Evolutionary conservation across 2,888 invertebrate genomes (phyloP).

Genomic region (Alsophila aescularia): DNA sequence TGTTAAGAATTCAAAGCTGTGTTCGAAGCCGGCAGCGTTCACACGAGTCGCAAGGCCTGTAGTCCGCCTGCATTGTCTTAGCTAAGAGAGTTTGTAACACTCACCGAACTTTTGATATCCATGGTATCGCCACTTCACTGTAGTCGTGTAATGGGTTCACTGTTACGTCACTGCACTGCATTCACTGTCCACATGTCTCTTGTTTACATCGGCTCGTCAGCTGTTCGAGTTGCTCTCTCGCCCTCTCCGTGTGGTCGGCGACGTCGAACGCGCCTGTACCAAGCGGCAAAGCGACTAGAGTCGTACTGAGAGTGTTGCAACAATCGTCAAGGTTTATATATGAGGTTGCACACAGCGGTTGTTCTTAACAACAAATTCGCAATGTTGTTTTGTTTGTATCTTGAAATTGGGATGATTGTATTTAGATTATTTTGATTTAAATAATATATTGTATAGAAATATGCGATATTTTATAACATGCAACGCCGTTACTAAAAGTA

Average conservation of each 20-base stretch:
- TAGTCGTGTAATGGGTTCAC: conserved; percentile 61
- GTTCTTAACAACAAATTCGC: conserved; percentile 54
- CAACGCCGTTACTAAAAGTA: too few species aligned
- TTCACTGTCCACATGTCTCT: conserved; percentile 79
- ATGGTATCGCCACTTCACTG: conserved; percentile 43
- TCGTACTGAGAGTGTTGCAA: conserved; percentile 84
- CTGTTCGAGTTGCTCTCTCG: conserved; percentile 77
- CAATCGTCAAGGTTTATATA: conserved; percentile 80
- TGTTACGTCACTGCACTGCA: conserved; percentile 81
- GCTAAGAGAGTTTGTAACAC: conserved; percentile 51
- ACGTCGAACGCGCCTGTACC: conserved; percentile 75
- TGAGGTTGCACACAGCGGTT: conserved; percentile 67
- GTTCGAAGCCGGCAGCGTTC: conserved; percentile 30
- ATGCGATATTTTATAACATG: too few species aligned
- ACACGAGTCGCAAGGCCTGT: conserved; percentile 36
- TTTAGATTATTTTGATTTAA: too few species aligned
- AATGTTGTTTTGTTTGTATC: conserved; percentile 39
- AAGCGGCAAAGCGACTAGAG: conserved; percentile 86
- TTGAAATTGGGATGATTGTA: conserved; percentile 13
- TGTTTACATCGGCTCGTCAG: conserved; percentile 58
- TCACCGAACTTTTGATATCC: conserved; percentile 73
- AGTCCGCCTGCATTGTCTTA: conserved; percentile 40
- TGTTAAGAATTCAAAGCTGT: conserved; percentile 24
- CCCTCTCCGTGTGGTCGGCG: conserved; percentile 83
- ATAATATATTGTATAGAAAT: too few species aligned